Evolutionary conservation across 2,797 vertebrate species (phyloP).

Genomic region (Karalla daura): DNA sequence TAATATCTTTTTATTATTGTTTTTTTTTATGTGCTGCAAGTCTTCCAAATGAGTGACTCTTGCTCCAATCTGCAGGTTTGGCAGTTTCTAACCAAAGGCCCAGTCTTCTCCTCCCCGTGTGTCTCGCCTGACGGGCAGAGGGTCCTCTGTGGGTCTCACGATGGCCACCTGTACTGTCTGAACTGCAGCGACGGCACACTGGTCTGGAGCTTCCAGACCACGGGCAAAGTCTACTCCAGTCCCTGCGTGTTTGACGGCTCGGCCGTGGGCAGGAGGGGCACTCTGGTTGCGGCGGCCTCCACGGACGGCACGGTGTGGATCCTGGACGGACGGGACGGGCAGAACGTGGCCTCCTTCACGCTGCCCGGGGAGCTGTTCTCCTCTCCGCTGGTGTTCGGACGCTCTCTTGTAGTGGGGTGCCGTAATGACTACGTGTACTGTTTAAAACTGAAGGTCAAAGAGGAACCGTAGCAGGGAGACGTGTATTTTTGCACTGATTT

Average conservation of each 20-base stretch:
- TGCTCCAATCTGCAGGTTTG: constrained; percentile 84
- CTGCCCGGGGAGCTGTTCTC: constrained; percentile 95
- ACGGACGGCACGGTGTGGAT: constrained; percentile 93
- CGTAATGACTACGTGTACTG: constrained; percentile 95
- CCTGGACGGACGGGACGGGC: constrained; percentile 85
- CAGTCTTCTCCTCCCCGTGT: constrained; percentile 95
- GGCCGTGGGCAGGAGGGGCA: constrained; percentile 54
- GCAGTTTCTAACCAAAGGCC: constrained; percentile 87
- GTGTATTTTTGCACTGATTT: constrained; percentile 14
- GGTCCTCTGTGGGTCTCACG: constrained; percentile 94
- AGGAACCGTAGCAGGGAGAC: not conserved
- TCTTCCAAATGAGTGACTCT: not conserved
- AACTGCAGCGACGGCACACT: constrained; percentile 82
- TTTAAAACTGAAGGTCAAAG: constrained; percentile 80
- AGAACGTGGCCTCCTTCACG: constrained; percentile 61
- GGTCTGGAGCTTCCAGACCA: constrained; percentile 89
- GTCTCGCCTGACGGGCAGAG: constrained; percentile 72
- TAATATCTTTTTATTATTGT: no score
- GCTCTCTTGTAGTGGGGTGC: constrained; percentile 89
- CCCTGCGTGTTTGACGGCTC: constrained; percentile 86
- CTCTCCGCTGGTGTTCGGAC: constrained; percentile 88
- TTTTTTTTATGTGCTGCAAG: not conserved
- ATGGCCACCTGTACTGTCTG: constrained; percentile 89
- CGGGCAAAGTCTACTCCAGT: constrained; percentile 89
- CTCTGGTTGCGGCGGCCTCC: constrained; percentile 86